Evolutionary conservation across 2,797 vertebrate genomes (phyloP), one percentile per base, ranked within the genome.

Genomic region (Brachyalestes nurse): DNA sequence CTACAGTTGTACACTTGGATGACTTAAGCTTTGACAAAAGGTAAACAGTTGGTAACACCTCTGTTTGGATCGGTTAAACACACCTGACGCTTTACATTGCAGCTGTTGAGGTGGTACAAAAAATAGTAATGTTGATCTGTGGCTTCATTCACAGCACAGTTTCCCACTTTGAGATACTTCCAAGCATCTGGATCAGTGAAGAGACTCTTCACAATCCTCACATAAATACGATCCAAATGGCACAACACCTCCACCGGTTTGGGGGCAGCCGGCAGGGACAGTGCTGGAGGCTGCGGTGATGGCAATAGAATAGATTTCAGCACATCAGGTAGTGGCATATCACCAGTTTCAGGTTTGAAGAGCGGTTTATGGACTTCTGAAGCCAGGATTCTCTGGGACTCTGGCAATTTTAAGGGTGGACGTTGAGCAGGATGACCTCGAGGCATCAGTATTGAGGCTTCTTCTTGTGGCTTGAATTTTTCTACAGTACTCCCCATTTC

Each of bases 181-280:
- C 73, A 81, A 2, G 90, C 89, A 0, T 78, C 7, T 0, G 0
- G 23, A 13, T 49, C 75, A 0, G 34, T 78, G 38, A 94, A 93
- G 0, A 90, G 0, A 0, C 75, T 47, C 57, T 49, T 92, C 6
- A 6, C 81, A 47, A 93, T 23, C 67, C 88, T 84, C 2, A 93
- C 88, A 38, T 90, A 88, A 0, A 95, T 84, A 57, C 89, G 84
- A 58, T 93, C 91, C 65, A 91, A 0, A 21, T 89, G 88, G 70
- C 93, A 95, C 65, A 87, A 25, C 0, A 91, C 2, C 9, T 92
- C 88, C 6, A 92, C 3, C 0, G 10, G 0, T 0, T 64, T 67
- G 0, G 1, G 5, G 0, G 6, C 7, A 3, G 25, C 1, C 0
- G 9, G 0, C 1, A 0, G 0, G 1, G 0, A 1, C 4, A 28